A percentile compares a stretch with the other conserved stretches of the same genome.
Conservation (phyloP, 2,888 invertebrate species). For the Sturmia bella region DNA sequence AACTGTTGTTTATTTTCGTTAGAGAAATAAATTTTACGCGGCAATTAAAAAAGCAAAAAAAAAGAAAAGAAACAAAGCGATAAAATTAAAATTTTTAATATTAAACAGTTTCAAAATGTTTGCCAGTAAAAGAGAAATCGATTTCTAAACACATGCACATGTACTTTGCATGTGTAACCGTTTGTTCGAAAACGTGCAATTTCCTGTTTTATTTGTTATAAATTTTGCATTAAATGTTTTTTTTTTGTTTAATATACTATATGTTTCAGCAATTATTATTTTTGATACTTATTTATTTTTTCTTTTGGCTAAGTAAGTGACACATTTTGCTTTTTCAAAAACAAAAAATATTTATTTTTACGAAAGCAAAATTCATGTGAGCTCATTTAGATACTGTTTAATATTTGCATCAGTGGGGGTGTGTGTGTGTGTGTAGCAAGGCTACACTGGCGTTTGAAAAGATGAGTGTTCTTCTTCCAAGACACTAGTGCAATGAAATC, state of each 20-base stretch:
- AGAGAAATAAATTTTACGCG: no score
- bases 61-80: no score
- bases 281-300: neutral
- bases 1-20: no score
- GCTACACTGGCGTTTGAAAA: neutral
- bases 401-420: constrained; percentile 20
- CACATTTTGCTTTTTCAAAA: constrained; percentile 37
- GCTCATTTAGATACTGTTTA: constrained; percentile 42
- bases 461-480: neutral
- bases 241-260: constrained; percentile 12
- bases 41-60: no score
- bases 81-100: no score
- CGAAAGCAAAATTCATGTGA: constrained; percentile 39
- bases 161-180: no score
- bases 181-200: no score
- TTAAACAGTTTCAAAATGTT: no score
- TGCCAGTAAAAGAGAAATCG: no score
- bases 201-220: no score
- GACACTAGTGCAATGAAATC: neutral
- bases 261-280: constrained; percentile 31
- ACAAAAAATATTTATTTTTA: constrained; percentile 7
- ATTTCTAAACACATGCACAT: no score
- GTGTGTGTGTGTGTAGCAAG: neutral
- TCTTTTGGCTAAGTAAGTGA: constrained; percentile 28
- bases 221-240: neutral